Percentiles rank a stretch among this genome's conserved stretches.
Evolutionary conservation across 2,888 invertebrate genomes (phyloP).

Genomic region (Coecobrya sp.): DNA sequence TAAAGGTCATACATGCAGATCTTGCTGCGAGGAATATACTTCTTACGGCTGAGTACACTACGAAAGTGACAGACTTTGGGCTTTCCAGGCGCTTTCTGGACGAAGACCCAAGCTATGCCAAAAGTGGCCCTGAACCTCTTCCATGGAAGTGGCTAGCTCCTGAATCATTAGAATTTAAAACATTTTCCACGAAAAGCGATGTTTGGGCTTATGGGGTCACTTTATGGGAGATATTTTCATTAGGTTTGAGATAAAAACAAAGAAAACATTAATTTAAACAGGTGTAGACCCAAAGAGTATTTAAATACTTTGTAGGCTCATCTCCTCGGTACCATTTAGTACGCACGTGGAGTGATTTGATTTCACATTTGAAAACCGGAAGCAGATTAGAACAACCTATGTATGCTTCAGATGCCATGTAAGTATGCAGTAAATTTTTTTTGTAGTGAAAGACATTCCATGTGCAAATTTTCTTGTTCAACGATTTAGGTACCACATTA

Average conservation of each 20-base stretch:
- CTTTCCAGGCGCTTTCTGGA: constrained; percentile 39
- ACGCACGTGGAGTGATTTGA: neutral
- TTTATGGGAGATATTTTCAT: constrained; percentile 36
- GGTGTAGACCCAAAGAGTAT: neutral
- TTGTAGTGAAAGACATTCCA: too few species aligned
- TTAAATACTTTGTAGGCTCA: neutral
- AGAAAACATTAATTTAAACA: neutral
- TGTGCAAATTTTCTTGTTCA: neutral
- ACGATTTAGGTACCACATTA: constrained; percentile 1
- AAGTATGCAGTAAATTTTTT: too few species aligned
- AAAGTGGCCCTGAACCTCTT: constrained; percentile 47
- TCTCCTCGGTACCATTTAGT: neutral
- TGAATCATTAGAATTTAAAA: constrained; percentile 23
- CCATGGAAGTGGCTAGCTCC: constrained; percentile 61
- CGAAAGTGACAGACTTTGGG: constrained; percentile 58
- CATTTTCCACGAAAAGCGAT: constrained; percentile 33
- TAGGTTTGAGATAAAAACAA: neutral
- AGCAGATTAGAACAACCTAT: constrained; percentile 9
- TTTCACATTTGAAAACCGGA: neutral
- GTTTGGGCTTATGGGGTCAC: constrained; percentile 17
- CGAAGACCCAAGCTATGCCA: constrained; percentile 19
- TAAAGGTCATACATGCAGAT: constrained; percentile 61
- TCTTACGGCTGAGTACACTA: neutral
- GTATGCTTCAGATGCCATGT: neutral
- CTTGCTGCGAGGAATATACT: constrained; percentile 48